Evolutionary conservation across 2,113 vertebrate genomes (phyloP).

Genomic region (Cryptotis parvus): DNA sequence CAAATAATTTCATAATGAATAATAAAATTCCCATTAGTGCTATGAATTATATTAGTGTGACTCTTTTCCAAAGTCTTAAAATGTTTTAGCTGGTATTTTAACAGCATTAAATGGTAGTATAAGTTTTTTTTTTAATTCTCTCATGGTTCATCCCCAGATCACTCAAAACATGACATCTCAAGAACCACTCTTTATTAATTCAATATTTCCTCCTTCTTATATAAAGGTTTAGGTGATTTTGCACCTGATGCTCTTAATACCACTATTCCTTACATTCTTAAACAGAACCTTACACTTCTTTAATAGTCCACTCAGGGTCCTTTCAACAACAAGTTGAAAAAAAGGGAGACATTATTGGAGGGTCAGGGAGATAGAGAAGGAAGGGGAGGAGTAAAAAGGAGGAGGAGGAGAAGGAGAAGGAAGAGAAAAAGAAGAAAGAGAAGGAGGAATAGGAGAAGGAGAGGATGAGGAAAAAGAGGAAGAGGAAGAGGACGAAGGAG

Average conservation of each 20-base stretch:
- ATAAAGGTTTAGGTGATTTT: background rate
- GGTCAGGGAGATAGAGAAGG: too few relatives aligned
- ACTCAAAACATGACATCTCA: conserved; percentile 23
- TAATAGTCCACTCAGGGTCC: background rate
- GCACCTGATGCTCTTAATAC: background rate
- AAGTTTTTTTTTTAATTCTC: conserved; percentile 53
- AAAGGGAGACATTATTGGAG: background rate
- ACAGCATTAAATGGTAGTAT: conserved; percentile 72
- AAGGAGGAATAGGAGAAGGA: too few relatives aligned
- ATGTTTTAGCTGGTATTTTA: conserved; percentile 76
- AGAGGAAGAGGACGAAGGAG: too few relatives aligned
- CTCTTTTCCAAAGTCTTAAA: conserved; percentile 79
- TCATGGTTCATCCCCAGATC: conserved; percentile 42
- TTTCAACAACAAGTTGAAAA: background rate
- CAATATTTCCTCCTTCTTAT: background rate
- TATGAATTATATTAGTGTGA: conserved; percentile 78
- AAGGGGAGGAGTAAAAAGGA: too few relatives aligned
- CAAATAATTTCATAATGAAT: conserved; percentile 81
- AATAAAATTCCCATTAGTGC: conserved; percentile 80
- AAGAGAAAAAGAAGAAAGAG: too few relatives aligned
- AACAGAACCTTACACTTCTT: background rate
- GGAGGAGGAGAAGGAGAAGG: too few relatives aligned
- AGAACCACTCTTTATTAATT: background rate
- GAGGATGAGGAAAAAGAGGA: too few relatives aligned
- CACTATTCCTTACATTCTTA: conserved; percentile 33